Evolutionary conservation across 1,140 invertebrate species (phyloP).

Genomic region (Cotesia glomerata): DNA sequence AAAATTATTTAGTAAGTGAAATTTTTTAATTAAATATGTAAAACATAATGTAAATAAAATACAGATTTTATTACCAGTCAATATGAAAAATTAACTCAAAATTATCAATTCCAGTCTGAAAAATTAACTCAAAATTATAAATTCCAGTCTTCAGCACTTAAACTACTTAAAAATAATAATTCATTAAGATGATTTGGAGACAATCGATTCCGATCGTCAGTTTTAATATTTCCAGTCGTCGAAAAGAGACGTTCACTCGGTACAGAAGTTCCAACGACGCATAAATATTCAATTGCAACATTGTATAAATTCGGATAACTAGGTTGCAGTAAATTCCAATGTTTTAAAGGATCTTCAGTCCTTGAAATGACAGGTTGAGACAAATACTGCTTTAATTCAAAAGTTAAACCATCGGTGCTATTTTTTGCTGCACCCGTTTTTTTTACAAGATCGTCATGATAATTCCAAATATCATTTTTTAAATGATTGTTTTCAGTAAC

Average conservation of each 20-base stretch:
- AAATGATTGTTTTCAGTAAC: not conserved
- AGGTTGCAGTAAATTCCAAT: slow-evolving; percentile 49
- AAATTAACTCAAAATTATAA: not conserved
- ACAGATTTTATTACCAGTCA: too few species aligned
- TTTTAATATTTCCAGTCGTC: slow-evolving; percentile 40
- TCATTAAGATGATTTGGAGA: slow-evolving; percentile 20
- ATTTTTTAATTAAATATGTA: too few species aligned
- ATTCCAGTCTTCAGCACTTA: slow-evolving; percentile 21
- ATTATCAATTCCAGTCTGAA: too few species aligned
- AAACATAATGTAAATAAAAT: too few species aligned
- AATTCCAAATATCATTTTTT: not conserved
- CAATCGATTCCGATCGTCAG: slow-evolving; percentile 20
- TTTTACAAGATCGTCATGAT: not conserved
- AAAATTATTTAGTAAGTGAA: not conserved
- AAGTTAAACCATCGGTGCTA: not conserved
- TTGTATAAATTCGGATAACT: slow-evolving; percentile 46
- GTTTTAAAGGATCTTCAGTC: slow-evolving; percentile 49
- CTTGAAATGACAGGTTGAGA: slow-evolving; percentile 37
- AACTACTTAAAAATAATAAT: slow-evolving; percentile 24
- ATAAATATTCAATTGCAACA: slow-evolving; percentile 45
- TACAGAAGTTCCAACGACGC: slow-evolving; percentile 52
- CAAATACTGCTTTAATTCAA: slow-evolving; percentile 12
- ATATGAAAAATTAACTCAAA: too few species aligned
- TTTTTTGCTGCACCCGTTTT: not conserved
- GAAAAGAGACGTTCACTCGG: slow-evolving; percentile 54